phyloP scores from a whole-genome alignment of 2,113 vertebrate species.

The Choloepus hoffmanni region DNA sequence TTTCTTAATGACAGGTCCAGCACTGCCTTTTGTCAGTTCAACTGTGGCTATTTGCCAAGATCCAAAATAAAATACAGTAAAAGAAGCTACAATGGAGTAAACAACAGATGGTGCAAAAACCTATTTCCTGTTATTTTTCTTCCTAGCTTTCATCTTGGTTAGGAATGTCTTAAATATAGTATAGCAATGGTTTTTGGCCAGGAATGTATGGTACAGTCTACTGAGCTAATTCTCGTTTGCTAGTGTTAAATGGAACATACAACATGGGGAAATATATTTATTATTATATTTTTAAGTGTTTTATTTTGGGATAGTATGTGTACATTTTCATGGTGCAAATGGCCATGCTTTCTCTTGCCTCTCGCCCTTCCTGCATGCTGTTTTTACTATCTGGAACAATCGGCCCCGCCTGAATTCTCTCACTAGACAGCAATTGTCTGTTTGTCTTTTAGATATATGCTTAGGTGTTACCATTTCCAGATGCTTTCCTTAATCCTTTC shows the following conservation, averaged over 20 bases:
- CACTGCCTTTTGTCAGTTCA: not conserved
- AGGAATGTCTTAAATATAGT: constrained; percentile 40
- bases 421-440: not conserved
- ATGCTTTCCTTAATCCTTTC: constrained; percentile 22
- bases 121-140: constrained; percentile 15
- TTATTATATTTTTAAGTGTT: not conserved
- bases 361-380: not conserved
- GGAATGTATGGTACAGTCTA: not conserved
- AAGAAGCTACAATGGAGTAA: not conserved
- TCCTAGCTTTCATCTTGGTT: not conserved
- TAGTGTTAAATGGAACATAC: not conserved
- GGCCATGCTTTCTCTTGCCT: not conserved
- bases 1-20: not conserved
- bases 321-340: not conserved
- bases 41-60: not conserved
- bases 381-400: not conserved
- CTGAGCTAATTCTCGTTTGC: not conserved
- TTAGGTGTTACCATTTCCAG: not conserved
- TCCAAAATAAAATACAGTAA: constrained; percentile 22
- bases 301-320: not conserved
- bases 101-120: not conserved
- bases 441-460: not conserved
- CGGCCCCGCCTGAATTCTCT: not conserved
- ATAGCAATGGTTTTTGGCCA: not conserved
- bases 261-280: not conserved